Percentiles rank a stretch among this genome's conserved stretches.
phyloP scores from a whole-genome alignment of 1,140 invertebrate species.

The Oncopeltus fasciatus region DNA sequence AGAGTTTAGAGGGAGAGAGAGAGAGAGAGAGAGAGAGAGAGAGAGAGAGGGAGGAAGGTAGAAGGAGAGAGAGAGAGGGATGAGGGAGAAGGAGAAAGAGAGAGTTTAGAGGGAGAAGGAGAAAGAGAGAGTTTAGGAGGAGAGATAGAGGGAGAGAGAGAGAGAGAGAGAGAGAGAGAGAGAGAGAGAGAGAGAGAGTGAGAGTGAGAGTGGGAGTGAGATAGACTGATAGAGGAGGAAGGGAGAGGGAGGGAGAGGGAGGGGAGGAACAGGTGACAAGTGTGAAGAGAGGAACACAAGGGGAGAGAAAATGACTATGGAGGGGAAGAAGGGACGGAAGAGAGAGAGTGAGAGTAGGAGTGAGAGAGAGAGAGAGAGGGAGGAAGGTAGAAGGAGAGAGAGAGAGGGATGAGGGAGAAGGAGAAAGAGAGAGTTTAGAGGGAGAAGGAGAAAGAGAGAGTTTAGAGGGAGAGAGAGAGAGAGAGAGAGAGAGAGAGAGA shows the following conservation, averaged over 20 bases:
- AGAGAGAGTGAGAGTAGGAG: too few relatives aligned
- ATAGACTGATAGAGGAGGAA: not conserved
- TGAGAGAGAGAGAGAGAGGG: too few relatives aligned
- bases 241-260: not conserved
- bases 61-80: not conserved
- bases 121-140: too few relatives aligned
- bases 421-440: too few relatives aligned
- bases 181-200: not conserved
- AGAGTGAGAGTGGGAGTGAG: not conserved
- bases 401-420: constrained; percentile 18
- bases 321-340: not conserved
- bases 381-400: too few relatives aligned
- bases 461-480: constrained; percentile 15
- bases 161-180: too few relatives aligned
- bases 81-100: too few relatives aligned
- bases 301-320: not conserved
- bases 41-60: not conserved
- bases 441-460: too few relatives aligned
- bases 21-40: not conserved
- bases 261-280: not conserved
- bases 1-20: too few relatives aligned
- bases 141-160: too few relatives aligned
- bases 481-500: constrained; percentile 18
- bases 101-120: too few relatives aligned
- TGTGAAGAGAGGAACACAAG: not conserved